Evolutionary conservation across 1,140 invertebrate genomes (phyloP).

Genomic region (Lordiphosa collinella): DNA sequence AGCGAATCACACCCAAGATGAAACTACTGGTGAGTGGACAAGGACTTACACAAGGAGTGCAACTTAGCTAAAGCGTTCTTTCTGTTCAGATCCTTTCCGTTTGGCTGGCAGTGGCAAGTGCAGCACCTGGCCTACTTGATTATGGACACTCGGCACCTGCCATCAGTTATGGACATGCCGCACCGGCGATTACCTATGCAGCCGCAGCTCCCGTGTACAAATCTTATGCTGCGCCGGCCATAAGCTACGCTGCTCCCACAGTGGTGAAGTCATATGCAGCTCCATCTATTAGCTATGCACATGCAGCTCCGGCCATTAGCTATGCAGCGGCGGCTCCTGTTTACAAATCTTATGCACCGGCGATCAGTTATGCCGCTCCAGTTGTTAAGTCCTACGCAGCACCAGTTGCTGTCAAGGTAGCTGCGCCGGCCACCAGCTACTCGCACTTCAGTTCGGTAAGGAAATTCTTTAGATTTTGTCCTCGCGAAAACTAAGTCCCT

Average conservation of each 20-base stretch:
- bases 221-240: conserved; percentile 44
- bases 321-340: conserved; percentile 52
- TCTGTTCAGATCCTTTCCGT: conserved; percentile 43
- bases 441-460: conserved; percentile 67
- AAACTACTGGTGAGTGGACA: conserved; percentile 61
- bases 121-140: conserved; percentile 47
- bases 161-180: conserved; percentile 52
- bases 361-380: conserved; percentile 35
- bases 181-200: conserved; percentile 50
- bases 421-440: conserved; percentile 53
- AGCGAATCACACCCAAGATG: conserved; percentile 45
- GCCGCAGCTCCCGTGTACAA: conserved; percentile 47
- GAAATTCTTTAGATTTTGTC: neutral
- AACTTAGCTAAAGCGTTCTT: neutral
- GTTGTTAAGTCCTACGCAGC: conserved; percentile 33
- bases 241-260: conserved; percentile 31
- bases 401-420: conserved; percentile 14
- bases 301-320: conserved; percentile 48
- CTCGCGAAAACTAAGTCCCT: neutral
- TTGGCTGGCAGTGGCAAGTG: conserved; percentile 55
- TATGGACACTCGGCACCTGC: conserved; percentile 53
- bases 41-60: neutral
- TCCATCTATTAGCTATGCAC: conserved; percentile 46
- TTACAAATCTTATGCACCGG: conserved; percentile 53
- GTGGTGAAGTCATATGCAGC: conserved; percentile 41